Conservation (phyloP, 2,113 vertebrate genomes). For the Spilogale gracilis region DNA sequence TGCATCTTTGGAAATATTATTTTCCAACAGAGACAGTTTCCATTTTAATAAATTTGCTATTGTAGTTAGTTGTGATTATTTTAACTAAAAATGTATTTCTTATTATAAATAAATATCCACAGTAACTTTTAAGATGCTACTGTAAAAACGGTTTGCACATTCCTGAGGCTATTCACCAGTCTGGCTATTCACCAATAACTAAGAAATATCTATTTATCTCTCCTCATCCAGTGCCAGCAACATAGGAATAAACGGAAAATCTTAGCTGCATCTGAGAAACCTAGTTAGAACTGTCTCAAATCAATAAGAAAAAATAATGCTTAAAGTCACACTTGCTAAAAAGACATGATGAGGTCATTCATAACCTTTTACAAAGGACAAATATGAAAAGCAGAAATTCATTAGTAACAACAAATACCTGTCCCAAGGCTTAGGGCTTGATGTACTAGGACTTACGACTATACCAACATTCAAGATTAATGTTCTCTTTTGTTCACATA, state of each 20-base stretch:
- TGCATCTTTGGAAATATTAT: conserved; percentile 10
- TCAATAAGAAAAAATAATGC: conserved; percentile 65
- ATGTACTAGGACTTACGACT: conserved; percentile 35
- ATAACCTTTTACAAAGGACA: conserved; percentile 42
- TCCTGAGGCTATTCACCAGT: background rate
- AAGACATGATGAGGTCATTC: conserved; percentile 25
- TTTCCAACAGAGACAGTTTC: background rate
- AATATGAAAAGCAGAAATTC: conserved; percentile 57
- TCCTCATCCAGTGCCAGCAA: background rate
- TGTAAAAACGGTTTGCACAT: conserved; percentile 13
- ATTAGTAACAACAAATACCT: conserved; percentile 55
- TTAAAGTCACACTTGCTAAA: conserved; percentile 45
- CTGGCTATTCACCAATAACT: background rate
- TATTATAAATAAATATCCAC: conserved; percentile 9
- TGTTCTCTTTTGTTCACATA: conserved; percentile 30
- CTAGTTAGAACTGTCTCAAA: conserved; percentile 15
- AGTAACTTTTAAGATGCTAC: background rate
- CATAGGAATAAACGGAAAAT: conserved; percentile 32
- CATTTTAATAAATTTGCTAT: conserved; percentile 16
- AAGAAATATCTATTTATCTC: conserved; percentile 21
- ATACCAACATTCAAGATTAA: conserved; percentile 60
- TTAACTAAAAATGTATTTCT: background rate
- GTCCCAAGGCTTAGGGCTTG: background rate
- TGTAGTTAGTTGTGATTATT: background rate
- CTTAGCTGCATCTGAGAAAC: conserved; percentile 8